phyloP scores from a whole-genome alignment of 92 coral and sea anemone species.

The Zoanthus gigantus region DNA sequence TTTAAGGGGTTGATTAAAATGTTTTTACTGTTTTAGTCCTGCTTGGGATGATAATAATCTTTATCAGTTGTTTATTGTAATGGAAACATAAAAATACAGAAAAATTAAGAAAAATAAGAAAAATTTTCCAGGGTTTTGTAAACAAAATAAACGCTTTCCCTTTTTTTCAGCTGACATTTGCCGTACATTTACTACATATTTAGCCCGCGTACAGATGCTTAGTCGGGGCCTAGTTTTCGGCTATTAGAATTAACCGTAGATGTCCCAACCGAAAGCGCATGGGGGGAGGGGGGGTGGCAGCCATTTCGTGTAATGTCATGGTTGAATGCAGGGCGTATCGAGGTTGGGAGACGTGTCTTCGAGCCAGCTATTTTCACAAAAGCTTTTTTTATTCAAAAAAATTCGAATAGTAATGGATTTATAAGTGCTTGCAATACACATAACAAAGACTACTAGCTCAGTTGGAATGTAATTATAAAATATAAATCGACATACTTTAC shows the following conservation, averaged over 20 bases:
- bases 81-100: neutral
- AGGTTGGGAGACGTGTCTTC: constrained; percentile 14
- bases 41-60: neutral
- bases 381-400: constrained; percentile 15
- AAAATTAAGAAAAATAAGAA: neutral
- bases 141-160: no score
- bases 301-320: constrained; percentile 16
- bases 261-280: no score
- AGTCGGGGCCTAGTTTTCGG: no score
- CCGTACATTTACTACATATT: no score
- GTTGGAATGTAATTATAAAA: constrained; percentile 7
- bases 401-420: constrained; percentile 13
- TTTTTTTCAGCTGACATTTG: no score
- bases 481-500: constrained; percentile 13
- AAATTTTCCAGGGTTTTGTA: no score
- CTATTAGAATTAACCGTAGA: no score
- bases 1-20: no score
- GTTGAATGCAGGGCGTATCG: constrained; percentile 18
- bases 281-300: neutral
- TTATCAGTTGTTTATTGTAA: neutral
- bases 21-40: no score
- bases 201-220: no score
- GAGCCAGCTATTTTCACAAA: constrained; percentile 14
- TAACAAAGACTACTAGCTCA: constrained; percentile 4
- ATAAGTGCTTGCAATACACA: constrained; percentile 15